phyloP scores from a whole-genome alignment of 92 coral and sea anemone species.

The Galaxea fascicularis region DNA sequence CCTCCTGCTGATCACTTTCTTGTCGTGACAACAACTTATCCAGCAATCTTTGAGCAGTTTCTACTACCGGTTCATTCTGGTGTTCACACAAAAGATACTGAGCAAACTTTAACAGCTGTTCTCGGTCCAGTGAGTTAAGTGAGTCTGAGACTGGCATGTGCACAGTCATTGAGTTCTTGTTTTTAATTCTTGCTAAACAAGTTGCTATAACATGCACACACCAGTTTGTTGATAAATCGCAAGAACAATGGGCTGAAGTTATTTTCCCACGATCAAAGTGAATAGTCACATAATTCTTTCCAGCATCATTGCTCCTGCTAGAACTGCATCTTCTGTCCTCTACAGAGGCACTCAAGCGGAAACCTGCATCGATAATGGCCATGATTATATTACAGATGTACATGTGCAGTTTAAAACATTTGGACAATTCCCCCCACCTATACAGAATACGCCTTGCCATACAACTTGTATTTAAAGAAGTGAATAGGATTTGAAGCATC shows the following conservation, averaged over 20 bases:
- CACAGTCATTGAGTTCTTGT: conserved; percentile 41
- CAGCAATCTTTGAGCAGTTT: conserved; percentile 86
- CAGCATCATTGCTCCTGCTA: not conserved
- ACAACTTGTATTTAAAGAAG: too few relatives aligned
- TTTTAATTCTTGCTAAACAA: conserved; percentile 74
- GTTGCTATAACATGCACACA: conserved; percentile 90
- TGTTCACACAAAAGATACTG: conserved; percentile 89
- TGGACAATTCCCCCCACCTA: too few relatives aligned
- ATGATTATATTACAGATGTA: not conserved
- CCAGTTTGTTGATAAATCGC: conserved; percentile 81
- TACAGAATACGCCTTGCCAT: too few relatives aligned
- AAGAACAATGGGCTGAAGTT: conserved; percentile 89
- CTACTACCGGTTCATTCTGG: conserved; percentile 80
- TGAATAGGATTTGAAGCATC: too few relatives aligned
- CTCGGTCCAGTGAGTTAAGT: conserved; percentile 75
- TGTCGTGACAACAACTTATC: conserved; percentile 75
- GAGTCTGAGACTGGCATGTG: conserved; percentile 93
- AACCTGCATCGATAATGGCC: conserved; percentile 54
- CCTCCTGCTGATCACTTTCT: conserved; percentile 56
- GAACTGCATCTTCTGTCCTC: conserved; percentile 45
- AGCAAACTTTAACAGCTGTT: conserved; percentile 89
- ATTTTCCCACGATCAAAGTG: conserved; percentile 97
- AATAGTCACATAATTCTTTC: conserved; percentile 72
- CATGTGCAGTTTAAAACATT: too few relatives aligned
- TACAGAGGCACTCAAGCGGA: conserved; percentile 90